Percentiles rank a stretch among this genome's conserved stretches.
phyloP scores from a whole-genome alignment of 2,797 vertebrate species.

The Fratercula arctica region DNA sequence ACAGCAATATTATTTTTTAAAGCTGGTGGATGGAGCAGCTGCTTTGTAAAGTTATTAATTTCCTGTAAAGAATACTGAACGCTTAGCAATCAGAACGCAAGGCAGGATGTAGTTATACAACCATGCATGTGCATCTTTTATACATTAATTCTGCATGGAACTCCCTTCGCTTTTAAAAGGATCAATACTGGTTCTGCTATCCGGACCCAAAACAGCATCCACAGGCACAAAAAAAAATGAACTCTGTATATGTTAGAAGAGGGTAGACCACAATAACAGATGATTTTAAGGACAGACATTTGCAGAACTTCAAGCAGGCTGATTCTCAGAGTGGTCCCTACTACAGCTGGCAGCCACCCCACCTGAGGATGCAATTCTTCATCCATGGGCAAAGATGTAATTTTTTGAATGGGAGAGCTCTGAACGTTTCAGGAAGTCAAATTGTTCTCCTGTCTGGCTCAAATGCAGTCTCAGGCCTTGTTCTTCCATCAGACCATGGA shows the following conservation, averaged over 20 bases:
- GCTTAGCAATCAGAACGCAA: conserved; percentile 42
- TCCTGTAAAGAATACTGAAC: conserved; percentile 63
- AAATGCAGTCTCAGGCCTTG: neutral
- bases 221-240: neutral
- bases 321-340: neutral
- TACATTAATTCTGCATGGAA: conserved; percentile 3
- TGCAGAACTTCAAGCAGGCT: neutral
- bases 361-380: neutral
- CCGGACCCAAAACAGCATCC: neutral
- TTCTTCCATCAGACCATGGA: neutral
- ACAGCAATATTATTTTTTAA: conserved; percentile 64
- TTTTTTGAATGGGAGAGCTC: neutral
- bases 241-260: neutral
- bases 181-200: neutral
- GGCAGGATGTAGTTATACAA: conserved; percentile 48
- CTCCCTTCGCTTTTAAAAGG: neutral
- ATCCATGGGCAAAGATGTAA: neutral
- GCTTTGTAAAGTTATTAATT: conserved; percentile 74
- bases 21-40: conserved; percentile 62
- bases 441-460: neutral
- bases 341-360: neutral
- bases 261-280: neutral
- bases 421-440: neutral
- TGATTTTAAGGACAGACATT: neutral
- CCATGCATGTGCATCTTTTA: conserved; percentile 11